A percentile compares a stretch with the other conserved stretches of the same genome.
These are phyloP conservation scores for Drosophila stalkeri DNA, from an alignment of 2,888 invertebrate species.

Conservation along the genomic window DNA sequence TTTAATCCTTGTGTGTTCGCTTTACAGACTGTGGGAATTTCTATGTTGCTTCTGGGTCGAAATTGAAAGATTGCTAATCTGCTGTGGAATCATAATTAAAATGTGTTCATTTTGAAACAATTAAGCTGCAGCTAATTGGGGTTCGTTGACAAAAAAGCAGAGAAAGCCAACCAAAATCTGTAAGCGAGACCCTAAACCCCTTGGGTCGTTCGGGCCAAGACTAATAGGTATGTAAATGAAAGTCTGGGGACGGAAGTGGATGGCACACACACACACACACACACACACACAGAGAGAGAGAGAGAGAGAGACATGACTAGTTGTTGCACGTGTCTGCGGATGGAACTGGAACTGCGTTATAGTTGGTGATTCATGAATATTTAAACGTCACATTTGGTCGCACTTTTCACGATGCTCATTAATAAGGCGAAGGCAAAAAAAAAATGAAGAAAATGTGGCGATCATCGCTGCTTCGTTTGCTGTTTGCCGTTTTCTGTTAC, in stretches of 20 bases:
- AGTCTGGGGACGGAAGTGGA: conserved; percentile 67
- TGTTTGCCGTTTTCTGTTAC: conserved; percentile 48
- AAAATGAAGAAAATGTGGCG: conserved; percentile 77
- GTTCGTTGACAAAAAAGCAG: conserved; percentile 47
- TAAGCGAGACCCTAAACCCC: conserved; percentile 32
- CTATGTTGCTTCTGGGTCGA: not conserved
- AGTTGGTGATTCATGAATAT: conserved; percentile 84
- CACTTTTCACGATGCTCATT: conserved; percentile 83
- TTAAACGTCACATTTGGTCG: conserved; percentile 85
- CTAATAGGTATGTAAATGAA: conserved; percentile 67
- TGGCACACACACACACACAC: conserved; percentile 18
- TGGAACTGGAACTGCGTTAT: conserved; percentile 73
- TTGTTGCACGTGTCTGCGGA: conserved; percentile 47
- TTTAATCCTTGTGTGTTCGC: not conserved
- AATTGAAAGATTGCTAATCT: conserved; percentile 14
- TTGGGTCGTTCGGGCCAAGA: conserved; percentile 42
- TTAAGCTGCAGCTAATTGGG: conserved; percentile 32
- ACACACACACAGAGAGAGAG: not conserved
- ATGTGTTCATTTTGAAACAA: conserved; percentile 18
- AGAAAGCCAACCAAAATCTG: conserved; percentile 29
- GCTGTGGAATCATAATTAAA: conserved; percentile 19
- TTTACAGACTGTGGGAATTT: conserved; percentile 13
- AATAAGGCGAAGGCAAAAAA: conserved; percentile 69
- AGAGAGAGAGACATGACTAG: not conserved
- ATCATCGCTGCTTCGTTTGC: conserved; percentile 66